Percentiles rank a stretch among this genome's conserved stretches.
phyloP scores from a whole-genome alignment of 2,797 vertebrate species.

The Phrynocephalus guinanensis region DNA sequence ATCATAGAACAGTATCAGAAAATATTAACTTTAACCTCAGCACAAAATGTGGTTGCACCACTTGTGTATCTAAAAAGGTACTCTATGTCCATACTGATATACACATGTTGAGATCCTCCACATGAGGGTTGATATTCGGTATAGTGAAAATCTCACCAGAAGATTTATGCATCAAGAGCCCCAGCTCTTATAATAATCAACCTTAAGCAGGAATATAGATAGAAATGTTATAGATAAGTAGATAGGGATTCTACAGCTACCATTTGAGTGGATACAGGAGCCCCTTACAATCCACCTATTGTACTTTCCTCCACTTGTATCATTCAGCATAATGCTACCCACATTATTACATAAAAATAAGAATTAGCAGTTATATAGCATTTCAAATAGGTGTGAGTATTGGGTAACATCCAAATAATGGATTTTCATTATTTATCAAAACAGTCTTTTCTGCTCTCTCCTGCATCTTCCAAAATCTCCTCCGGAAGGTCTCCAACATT shows the following conservation, averaged over 20 bases:
- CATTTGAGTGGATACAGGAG: too few species aligned
- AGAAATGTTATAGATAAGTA: too few species aligned
- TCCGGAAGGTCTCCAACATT: not conserved
- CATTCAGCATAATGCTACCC: too few species aligned
- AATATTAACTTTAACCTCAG: not conserved
- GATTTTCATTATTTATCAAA: too few species aligned
- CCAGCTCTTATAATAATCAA: too few species aligned
- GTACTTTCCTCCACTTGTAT: too few species aligned
- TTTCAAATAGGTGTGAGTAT: not conserved
- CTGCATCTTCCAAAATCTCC: not conserved
- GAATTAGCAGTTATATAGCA: not conserved
- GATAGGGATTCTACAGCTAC: too few species aligned
- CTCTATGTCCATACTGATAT: not conserved
- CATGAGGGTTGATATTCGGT: not conserved
- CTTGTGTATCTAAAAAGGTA: not conserved
- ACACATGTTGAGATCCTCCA: not conserved
- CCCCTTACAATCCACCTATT: too few species aligned
- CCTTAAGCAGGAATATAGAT: too few species aligned
- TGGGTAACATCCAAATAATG: not conserved
- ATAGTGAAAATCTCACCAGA: not conserved
- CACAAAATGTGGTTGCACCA: not conserved
- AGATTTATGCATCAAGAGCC: not conserved
- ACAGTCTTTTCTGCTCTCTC: not conserved
- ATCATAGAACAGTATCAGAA: not conserved
- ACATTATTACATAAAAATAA: too few species aligned